A percentile compares a stretch with the other conserved stretches of the same genome.
Evolutionary conservation across 2,113 vertebrate genomes (phyloP).

Genomic region (Gyps fulvus): DNA sequence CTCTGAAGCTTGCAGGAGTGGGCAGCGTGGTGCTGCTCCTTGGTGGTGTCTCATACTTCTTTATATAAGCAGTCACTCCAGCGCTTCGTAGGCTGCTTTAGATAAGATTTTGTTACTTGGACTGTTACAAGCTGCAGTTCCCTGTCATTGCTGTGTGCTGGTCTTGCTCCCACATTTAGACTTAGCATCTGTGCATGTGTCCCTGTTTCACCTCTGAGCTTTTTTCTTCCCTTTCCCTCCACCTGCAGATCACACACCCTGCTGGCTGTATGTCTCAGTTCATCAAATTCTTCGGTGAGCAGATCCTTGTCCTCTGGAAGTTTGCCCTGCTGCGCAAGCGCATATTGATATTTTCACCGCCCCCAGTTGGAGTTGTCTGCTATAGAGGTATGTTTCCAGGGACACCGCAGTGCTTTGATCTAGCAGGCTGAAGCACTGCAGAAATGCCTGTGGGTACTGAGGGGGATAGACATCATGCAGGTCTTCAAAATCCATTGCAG

Average conservation of each 20-base stretch:
- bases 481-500: not conserved
- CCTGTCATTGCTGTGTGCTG: not conserved
- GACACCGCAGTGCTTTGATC: not conserved
- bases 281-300: constrained; percentile 97
- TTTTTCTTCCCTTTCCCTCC: not conserved
- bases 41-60: not conserved
- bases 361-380: constrained; percentile 96
- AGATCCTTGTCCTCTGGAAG: constrained; percentile 97
- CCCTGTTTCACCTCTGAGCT: not conserved
- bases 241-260: constrained; percentile 93
- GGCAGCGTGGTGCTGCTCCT: not conserved
- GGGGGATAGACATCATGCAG: not conserved
- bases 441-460: not conserved
- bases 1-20: not conserved
- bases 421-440: not conserved
- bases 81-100: not conserved
- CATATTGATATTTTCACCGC: constrained; percentile 94
- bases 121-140: not conserved
- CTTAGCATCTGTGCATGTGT: constrained; percentile 20
- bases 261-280: constrained; percentile 99
- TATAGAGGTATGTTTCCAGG: constrained; percentile 86
- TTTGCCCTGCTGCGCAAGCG: constrained; percentile 95
- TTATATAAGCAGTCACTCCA: not conserved
- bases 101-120: not conserved
- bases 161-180: constrained; percentile 37